These are phyloP conservation scores for Pangasius djambal DNA, from an alignment of 2,797 vertebrate genomes.

Conservation along the genomic window DNA sequence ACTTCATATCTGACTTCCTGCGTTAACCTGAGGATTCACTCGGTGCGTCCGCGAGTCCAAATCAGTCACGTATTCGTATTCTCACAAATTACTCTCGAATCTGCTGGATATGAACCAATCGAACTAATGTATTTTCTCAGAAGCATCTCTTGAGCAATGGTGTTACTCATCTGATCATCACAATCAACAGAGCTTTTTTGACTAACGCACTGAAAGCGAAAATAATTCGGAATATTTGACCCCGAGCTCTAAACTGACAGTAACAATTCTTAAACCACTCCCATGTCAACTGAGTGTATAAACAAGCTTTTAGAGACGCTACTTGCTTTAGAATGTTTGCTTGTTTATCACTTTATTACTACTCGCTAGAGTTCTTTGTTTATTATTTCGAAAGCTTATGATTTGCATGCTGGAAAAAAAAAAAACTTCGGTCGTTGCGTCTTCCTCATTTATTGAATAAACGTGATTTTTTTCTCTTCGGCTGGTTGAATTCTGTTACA, in stretches of 20 bases:
- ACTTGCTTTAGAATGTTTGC: not conserved
- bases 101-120: not conserved
- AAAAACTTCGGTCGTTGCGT: not conserved
- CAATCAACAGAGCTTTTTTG: not conserved
- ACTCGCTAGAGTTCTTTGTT: too few relatives aligned
- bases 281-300: not conserved
- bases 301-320: not conserved
- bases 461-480: not conserved
- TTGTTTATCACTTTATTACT: not conserved
- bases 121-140: not conserved
- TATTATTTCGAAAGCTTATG: not conserved
- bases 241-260: not conserved
- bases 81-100: not conserved
- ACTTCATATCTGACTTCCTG: not conserved
- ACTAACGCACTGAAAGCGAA: not conserved
- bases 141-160: not conserved
- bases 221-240: not conserved
- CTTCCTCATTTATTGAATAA: not conserved
- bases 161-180: not conserved
- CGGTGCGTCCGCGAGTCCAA: too few relatives aligned
- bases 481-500: not conserved
- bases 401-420: not conserved
- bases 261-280: not conserved
- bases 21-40: not conserved
- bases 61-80: not conserved